Evolutionary conservation across 2,113 vertebrate genomes (phyloP).

Genomic region (Oryzias melastigma): DNA sequence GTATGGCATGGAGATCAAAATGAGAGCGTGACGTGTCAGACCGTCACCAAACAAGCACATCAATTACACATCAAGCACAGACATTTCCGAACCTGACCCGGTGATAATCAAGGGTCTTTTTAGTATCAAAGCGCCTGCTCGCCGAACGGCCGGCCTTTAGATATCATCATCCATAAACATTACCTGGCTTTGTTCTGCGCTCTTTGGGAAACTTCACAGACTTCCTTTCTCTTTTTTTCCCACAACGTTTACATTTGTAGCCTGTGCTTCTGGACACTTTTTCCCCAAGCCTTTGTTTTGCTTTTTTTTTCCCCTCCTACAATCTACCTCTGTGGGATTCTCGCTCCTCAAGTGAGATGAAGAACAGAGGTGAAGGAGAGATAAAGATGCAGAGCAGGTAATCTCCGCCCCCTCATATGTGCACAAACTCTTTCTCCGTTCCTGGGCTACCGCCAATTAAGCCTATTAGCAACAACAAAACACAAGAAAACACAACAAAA

Average conservation of each 20-base stretch:
- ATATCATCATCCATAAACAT: constrained; percentile 76
- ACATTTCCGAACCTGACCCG: constrained; percentile 49
- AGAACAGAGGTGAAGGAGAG: constrained; percentile 36
- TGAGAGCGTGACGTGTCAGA: constrained; percentile 38
- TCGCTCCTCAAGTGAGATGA: constrained; percentile 39
- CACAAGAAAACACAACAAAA: constrained; percentile 74
- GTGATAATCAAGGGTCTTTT: constrained; percentile 54
- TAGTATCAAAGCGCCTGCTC: constrained; percentile 63
- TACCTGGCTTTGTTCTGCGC: constrained; percentile 64
- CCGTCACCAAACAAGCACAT: constrained; percentile 56
- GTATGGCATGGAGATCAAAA: constrained; percentile 55
- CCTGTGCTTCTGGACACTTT: constrained; percentile 12
- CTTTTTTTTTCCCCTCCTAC: constrained; percentile 10
- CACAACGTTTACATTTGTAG: constrained; percentile 2
- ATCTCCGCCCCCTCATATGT: constrained; percentile 2
- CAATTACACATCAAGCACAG: constrained; percentile 70
- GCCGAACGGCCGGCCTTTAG: constrained; percentile 57
- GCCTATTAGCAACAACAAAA: constrained; percentile 81
- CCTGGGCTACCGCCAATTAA: constrained; percentile 77
- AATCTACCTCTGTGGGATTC: constrained; percentile 63
- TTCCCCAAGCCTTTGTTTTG: constrained; percentile 14
- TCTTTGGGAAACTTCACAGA: constrained; percentile 40
- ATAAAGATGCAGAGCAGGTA: constrained; percentile 42
- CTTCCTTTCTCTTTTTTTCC: constrained; percentile 28
- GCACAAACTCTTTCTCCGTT: constrained; percentile 40